These are phyloP conservation scores for Pseudonaja textilis DNA, from an alignment of 2,113 vertebrate species.

Conservation along the genomic window DNA sequence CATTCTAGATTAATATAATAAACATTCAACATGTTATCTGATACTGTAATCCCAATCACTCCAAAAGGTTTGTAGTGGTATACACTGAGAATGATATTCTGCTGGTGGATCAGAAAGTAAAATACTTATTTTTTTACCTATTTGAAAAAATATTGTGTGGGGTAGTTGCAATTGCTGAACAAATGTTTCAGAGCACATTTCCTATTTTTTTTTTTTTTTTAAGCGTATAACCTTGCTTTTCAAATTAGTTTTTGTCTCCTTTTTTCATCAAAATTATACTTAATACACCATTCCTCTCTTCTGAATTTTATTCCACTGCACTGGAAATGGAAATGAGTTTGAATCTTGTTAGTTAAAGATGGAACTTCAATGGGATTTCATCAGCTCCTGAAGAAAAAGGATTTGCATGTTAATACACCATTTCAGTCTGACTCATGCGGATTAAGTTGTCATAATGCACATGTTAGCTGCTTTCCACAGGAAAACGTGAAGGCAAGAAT, in stretches of 20 bases:
- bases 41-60: neutral
- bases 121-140: neutral
- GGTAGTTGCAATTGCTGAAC: neutral
- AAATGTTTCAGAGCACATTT: neutral
- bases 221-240: neutral
- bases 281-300: conserved; percentile 10
- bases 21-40: neutral
- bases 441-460: neutral
- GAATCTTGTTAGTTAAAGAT: neutral
- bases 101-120: neutral
- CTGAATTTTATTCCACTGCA: neutral
- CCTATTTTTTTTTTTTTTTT: neutral
- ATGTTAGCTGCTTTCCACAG: neutral
- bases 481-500: neutral
- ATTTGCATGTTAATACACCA: conserved; percentile 4
- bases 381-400: neutral
- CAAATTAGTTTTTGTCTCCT: neutral
- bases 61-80: neutral
- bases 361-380: conserved; percentile 6
- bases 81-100: neutral
- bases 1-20: neutral
- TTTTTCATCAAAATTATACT: neutral
- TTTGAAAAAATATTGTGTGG: neutral
- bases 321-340: neutral
- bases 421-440: neutral